These are phyloP conservation scores for Athene cunicularia DNA, from an alignment of 2,113 vertebrate genomes.

Conservation along the genomic window DNA sequence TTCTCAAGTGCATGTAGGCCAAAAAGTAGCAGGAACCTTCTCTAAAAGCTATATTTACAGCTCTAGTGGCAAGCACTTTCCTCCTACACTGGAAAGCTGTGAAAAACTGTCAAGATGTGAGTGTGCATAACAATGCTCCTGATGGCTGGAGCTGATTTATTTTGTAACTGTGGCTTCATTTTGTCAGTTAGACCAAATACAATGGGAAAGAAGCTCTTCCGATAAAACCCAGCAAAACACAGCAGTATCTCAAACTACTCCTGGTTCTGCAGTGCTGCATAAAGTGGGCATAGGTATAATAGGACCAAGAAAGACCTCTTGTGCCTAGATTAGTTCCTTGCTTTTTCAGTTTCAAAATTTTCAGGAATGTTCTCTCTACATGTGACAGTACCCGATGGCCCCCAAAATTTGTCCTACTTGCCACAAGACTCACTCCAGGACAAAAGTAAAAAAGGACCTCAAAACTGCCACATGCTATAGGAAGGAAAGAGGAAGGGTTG, in stretches of 20 bases:
- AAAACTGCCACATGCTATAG: not conserved
- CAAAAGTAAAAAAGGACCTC: not conserved
- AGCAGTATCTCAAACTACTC: not conserved
- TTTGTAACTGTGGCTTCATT: conserved; percentile 59
- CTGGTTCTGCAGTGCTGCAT: not conserved
- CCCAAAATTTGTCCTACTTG: not conserved
- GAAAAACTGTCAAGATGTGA: conserved; percentile 61
- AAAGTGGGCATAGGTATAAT: not conserved
- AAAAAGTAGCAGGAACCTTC: conserved; percentile 36
- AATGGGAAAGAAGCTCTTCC: not conserved
- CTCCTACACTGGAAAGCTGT: conserved; percentile 61
- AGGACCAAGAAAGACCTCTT: not conserved
- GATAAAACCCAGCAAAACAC: not conserved
- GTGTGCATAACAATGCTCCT: conserved; percentile 41
- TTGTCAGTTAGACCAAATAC: conserved; percentile 18
- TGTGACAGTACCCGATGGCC: not conserved
- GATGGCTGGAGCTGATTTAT: conserved; percentile 40
- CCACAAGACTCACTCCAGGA: not conserved
- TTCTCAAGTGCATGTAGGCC: conserved; percentile 3
- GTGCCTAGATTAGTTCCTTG: not conserved
- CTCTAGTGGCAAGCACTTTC: conserved; percentile 23
- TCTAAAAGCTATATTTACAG: conserved; percentile 42
- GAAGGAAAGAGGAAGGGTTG: not conserved
- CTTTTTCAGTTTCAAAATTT: not conserved
- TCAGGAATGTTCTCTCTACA: not conserved